phyloP scores from a whole-genome alignment of 2,888 invertebrate species.

The Melanostoma scalare region DNA sequence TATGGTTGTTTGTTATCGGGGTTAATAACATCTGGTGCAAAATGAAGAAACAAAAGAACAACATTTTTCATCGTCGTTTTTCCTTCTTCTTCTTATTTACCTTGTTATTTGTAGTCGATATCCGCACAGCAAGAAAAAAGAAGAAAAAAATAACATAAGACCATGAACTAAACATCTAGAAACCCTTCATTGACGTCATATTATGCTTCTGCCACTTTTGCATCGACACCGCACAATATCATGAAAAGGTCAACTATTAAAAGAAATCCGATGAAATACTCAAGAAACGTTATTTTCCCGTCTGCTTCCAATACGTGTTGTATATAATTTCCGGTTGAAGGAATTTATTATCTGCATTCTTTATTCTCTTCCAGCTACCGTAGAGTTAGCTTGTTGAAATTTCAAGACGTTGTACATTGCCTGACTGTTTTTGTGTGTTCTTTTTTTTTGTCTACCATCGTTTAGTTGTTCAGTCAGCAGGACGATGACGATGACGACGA shows the following conservation, averaged over 20 bases:
- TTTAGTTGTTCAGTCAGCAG: background rate
- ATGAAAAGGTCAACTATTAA: constrained; percentile 43
- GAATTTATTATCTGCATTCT: constrained; percentile 54
- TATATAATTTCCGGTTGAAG: constrained; percentile 49
- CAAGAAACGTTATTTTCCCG: constrained; percentile 50
- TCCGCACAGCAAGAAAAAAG: background rate
- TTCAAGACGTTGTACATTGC: background rate
- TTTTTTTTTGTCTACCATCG: constrained; percentile 17
- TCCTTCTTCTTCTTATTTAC: constrained; percentile 13
- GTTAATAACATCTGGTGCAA: constrained; percentile 33
- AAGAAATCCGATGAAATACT: constrained; percentile 36
- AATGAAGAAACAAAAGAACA: background rate
- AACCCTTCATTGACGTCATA: constrained; percentile 28
- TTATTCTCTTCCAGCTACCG: background rate
- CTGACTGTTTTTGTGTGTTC: constrained; percentile 3
- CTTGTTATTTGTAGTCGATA: constrained; percentile 14
- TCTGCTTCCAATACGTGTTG: constrained; percentile 26
- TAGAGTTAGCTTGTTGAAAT: constrained; percentile 10
- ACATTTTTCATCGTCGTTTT: constrained; percentile 4
- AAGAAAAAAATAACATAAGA: background rate
- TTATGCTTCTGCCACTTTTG: constrained; percentile 13
- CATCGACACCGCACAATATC: constrained; percentile 4
- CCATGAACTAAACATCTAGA: constrained; percentile 5
- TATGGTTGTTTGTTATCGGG: background rate
- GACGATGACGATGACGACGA: constrained; percentile 5